Percentiles rank a stretch among this genome's conserved stretches.
Evolutionary conservation across 2,113 vertebrate genomes (phyloP).

Genomic region (Motacilla alba): DNA sequence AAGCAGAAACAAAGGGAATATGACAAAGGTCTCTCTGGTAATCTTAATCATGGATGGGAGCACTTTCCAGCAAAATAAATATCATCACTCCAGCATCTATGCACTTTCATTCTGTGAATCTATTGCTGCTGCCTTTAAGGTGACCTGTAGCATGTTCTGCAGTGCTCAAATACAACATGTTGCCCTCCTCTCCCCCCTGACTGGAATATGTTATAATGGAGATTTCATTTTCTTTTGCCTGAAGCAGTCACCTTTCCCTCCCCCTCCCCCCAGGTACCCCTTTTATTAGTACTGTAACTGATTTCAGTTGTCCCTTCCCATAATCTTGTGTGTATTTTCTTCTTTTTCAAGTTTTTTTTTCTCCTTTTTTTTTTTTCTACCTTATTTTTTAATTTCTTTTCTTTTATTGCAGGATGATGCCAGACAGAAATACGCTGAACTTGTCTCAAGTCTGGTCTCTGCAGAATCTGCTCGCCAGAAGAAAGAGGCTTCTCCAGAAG

Average conservation of each 20-base stretch:
- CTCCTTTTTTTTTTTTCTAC: neutral
- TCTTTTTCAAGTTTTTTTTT: neutral
- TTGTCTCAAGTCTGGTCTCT: slow-evolving; percentile 77
- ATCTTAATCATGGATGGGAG: neutral
- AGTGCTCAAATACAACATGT: neutral
- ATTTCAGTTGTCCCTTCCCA: neutral
- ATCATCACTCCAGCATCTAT: neutral
- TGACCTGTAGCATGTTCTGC: neutral
- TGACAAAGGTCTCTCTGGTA: neutral
- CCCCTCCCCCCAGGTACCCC: neutral
- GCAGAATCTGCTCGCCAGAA: slow-evolving; percentile 60
- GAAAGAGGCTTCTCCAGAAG: slow-evolving; percentile 25
- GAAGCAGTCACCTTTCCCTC: neutral
- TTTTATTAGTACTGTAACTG: neutral
- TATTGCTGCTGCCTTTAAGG: neutral
- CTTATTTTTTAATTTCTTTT: neutral
- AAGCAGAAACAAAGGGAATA: neutral
- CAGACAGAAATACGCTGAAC: slow-evolving; percentile 82
- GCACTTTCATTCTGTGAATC: neutral
- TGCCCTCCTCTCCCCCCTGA: neutral
- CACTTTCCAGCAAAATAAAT: neutral
- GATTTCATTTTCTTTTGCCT: neutral
- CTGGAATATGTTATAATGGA: neutral
- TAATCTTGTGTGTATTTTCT: neutral
- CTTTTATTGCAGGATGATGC: slow-evolving; percentile 80